A percentile compares a stretch with the other conserved stretches of the same genome.
Conservation (phyloP, 53 echinoderm and acorn worm species). For the Pentamera pediparva region DNA sequence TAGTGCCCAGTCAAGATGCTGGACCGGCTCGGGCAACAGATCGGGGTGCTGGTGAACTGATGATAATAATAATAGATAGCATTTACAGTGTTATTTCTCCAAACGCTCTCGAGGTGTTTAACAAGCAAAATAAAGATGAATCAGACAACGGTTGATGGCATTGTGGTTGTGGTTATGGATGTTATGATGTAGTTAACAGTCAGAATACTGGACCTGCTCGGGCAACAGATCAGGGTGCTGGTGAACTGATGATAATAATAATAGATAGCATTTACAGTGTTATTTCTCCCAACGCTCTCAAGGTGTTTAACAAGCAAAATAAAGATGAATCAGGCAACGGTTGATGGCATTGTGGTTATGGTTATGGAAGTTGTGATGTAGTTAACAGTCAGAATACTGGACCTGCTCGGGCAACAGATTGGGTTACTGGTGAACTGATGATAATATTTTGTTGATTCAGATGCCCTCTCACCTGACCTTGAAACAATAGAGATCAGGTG, state of each 20-base stretch:
- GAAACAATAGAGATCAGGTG: too few relatives aligned
- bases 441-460: too few relatives aligned
- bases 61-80: constrained; percentile 4
- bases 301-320: too few relatives aligned
- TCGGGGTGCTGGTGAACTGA: constrained; percentile 91
- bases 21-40: constrained; percentile 97
- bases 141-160: too few relatives aligned
- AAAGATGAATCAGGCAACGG: too few relatives aligned
- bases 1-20: constrained; percentile 96
- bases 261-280: neutral
- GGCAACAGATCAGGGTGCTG: constrained; percentile 82
- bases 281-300: neutral
- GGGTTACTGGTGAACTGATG: constrained; percentile 94
- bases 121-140: too few relatives aligned
- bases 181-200: constrained; percentile 92
- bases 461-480: too few relatives aligned
- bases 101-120: too few relatives aligned
- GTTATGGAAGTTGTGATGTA: too few relatives aligned
- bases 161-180: constrained; percentile 93
- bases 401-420: constrained; percentile 84
- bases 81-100: neutral
- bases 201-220: constrained; percentile 85
- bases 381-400: constrained; percentile 88
- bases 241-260: constrained; percentile 65
- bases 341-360: constrained; percentile 84